Evolutionary conservation across 1,140 invertebrate genomes (phyloP), one percentile per base, ranked within the genome.

Genomic region (Polypedilum vanderplanki): DNA sequence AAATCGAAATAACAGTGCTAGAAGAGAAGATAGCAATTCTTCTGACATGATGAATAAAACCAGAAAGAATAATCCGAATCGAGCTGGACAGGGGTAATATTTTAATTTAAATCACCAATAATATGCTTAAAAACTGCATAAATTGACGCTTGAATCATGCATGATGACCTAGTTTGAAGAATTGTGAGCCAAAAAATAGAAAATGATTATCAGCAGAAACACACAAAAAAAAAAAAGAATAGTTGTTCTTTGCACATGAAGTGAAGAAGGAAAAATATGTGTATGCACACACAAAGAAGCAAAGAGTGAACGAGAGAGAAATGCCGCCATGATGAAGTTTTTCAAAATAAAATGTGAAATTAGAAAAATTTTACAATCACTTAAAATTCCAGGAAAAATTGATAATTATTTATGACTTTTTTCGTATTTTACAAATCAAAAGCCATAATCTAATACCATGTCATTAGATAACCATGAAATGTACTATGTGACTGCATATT

Each of bases 1-100:
- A 57, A 57, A 57, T 57, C 46, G 46, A 57, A 57, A 57, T 57
- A 57, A 57, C 46, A 57, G 46, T 57, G n/a, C 46, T 57, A 57
- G 46, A 57, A 57, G 46, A 57, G 46, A 57, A 57, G 46, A 57
- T 57, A 15, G 4, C 4, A n/a, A 12, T 57, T 57, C 46, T 57
- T 12, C 12, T n/a, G n/a, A 57, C n/a, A 57, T 57, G 46, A 57
- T 57, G 46, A 57, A 57, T 57, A 57, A 57, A 57, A 33, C 24
- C 24, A 57, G 46, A 57, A 57, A 57, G n/a, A 57, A 57, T 12
- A 15, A 57, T 3, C 46, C 12, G 46, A 57, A 4, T n/a, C 41
- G 41, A n/a, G 46, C 46, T 57, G 46, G 46, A 57, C n/a, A 12
- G n/a, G 46, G 46, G 46, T 57, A 57, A n/a, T 57, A 57, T 57